Percentiles rank a stretch among this genome's conserved stretches.
These are phyloP conservation scores for Morinoia aosen DNA, from an alignment of 2,888 invertebrate genomes.

Conservation along the genomic window DNA sequence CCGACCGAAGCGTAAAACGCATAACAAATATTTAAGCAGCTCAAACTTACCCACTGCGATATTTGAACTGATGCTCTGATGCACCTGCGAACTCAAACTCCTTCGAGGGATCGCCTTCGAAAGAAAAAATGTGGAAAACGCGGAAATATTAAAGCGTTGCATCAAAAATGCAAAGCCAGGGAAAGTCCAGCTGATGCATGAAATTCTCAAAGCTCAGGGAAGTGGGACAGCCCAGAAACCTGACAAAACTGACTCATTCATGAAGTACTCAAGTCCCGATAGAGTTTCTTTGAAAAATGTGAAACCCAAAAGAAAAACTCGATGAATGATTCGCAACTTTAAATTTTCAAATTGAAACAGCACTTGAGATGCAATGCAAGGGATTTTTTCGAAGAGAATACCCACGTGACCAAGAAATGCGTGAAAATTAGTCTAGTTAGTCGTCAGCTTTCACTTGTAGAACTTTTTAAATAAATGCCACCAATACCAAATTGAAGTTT, in stretches of 20 bases:
- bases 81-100: neutral
- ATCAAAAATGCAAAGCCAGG: neutral
- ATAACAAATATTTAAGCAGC: too few species aligned
- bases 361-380: neutral
- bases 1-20: too few species aligned
- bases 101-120: neutral
- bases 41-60: neutral
- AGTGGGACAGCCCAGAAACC: neutral
- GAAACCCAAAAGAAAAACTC: neutral
- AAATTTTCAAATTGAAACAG: neutral
- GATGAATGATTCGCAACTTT: neutral
- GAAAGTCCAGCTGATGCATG: neutral
- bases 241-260: neutral
- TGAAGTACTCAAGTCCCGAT: neutral
- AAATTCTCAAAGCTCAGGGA: neutral
- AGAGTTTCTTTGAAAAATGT: neutral
- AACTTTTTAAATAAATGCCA: neutral
- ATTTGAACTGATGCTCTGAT: neutral
- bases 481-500: neutral
- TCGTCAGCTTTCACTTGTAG: neutral
- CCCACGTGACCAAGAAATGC: neutral
- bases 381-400: neutral
- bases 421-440: neutral
- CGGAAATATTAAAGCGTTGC: neutral
- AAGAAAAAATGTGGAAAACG: neutral